phyloP scores from a whole-genome alignment of 2,888 invertebrate species.

The Noctua comes region DNA sequence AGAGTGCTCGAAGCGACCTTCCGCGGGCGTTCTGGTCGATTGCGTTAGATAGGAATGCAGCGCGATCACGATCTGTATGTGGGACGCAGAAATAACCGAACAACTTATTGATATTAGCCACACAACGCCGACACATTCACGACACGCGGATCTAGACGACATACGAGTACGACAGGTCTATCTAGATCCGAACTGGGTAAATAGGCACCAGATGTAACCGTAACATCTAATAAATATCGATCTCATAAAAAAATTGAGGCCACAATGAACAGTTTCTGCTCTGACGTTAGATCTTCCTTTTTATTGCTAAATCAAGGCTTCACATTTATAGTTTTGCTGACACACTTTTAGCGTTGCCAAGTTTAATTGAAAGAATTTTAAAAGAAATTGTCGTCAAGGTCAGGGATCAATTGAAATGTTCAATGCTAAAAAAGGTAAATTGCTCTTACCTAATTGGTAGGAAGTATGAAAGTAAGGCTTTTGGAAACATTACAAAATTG shows the following conservation, averaged over 20 bases:
- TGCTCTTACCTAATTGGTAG: slow-evolving; percentile 17
- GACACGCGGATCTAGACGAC: slow-evolving; percentile 69
- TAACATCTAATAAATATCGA: slow-evolving; percentile 38
- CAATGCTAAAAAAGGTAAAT: neutral
- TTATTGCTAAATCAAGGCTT: slow-evolving; percentile 19
- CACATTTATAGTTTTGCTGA: slow-evolving; percentile 23
- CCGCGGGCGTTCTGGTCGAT: slow-evolving; percentile 76
- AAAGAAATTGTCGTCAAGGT: slow-evolving; percentile 19
- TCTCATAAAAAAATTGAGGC: slow-evolving; percentile 46
- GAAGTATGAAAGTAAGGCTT: slow-evolving; percentile 2
- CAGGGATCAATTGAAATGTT: neutral
- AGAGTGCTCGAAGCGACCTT: slow-evolving; percentile 74
- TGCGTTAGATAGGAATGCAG: slow-evolving; percentile 84
- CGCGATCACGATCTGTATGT: slow-evolving; percentile 80
- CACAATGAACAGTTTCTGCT: slow-evolving; percentile 23
- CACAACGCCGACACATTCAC: slow-evolving; percentile 61
- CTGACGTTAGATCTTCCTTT: slow-evolving; percentile 24
- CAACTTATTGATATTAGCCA: slow-evolving; percentile 70
- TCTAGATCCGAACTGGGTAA: slow-evolving; percentile 61
- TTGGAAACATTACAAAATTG: slow-evolving; percentile 21
- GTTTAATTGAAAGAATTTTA: slow-evolving; percentile 11
- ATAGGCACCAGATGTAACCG: slow-evolving; percentile 29
- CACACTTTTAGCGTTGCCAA: slow-evolving; percentile 12
- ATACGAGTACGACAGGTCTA: slow-evolving; percentile 60
- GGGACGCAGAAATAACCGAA: slow-evolving; percentile 75